Evolutionary conservation across 2,888 invertebrate species (phyloP).

Genomic region (Iselma pallidipennis): DNA sequence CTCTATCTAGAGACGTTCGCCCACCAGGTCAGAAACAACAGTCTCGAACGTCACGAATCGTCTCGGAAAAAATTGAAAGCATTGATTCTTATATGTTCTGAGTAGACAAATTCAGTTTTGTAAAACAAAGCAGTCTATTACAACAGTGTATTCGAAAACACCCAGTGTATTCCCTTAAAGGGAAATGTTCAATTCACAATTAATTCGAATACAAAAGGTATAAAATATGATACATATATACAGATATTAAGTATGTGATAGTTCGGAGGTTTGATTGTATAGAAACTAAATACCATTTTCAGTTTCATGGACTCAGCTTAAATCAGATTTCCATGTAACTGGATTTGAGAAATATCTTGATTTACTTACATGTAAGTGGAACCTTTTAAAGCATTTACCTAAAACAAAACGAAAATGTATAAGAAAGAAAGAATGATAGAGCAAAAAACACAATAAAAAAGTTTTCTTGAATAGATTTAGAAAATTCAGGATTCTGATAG

Average conservation of each 20-base stretch:
- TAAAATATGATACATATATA: too few species aligned
- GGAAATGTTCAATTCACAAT: too few species aligned
- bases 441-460: conserved; percentile 4
- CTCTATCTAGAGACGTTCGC: conserved; percentile 27
- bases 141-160: too few species aligned
- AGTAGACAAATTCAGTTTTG: not conserved
- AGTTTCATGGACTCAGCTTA: conserved; percentile 35
- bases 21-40: too few species aligned
- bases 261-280: not conserved
- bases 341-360: conserved; percentile 30
- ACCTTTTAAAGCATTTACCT: conserved; percentile 19
- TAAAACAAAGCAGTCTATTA: not conserved
- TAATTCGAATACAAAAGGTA: too few species aligned
- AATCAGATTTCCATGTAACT: conserved; percentile 39
- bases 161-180: too few species aligned
- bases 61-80: too few species aligned
- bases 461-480: not conserved
- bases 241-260: too few species aligned
- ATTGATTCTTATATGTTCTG: too few species aligned
- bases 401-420: conserved; percentile 27
- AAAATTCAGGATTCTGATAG: not conserved
- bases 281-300: conserved; percentile 13
- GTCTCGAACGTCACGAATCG: too few species aligned
- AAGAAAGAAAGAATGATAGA: not conserved
- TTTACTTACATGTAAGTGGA: conserved; percentile 27